A percentile compares a stretch with the other conserved stretches of the same genome.
Conservation (phyloP, 2,888 invertebrate species). For the Ormyrus labotus region DNA sequence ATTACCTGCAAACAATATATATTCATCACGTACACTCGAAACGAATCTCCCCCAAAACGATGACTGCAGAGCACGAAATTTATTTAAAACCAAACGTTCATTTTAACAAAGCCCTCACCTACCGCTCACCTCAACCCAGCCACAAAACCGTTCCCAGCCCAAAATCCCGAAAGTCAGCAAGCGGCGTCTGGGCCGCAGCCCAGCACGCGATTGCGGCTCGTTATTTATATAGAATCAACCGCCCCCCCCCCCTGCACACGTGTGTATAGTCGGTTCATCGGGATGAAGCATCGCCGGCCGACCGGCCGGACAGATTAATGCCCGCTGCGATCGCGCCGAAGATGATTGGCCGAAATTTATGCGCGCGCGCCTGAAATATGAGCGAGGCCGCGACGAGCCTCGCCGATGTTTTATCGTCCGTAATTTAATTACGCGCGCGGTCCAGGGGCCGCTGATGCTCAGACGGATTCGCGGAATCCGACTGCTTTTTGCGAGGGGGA, state of each 20-base stretch:
- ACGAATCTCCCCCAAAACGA: too few relatives aligned
- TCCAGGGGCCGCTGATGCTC: not conserved
- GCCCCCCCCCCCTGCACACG: not conserved
- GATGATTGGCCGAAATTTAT: conserved; percentile 7
- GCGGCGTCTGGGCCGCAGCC: not conserved
- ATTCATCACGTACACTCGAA: too few relatives aligned
- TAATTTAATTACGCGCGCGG: conserved; percentile 31
- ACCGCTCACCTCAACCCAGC: too few relatives aligned
- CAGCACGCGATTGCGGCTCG: not conserved
- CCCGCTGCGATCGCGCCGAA: not conserved
- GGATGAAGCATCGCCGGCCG: not conserved
- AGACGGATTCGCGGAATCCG: not conserved
- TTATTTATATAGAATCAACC: conserved; percentile 7
- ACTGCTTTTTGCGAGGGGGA: not conserved
- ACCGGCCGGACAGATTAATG: conserved; percentile 14
- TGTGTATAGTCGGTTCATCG: not conserved
- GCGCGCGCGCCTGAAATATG: not conserved
- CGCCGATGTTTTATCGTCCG: conserved; percentile 12
- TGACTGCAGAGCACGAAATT: too few relatives aligned
- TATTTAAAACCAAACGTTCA: too few relatives aligned
- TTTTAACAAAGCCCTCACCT: too few relatives aligned
- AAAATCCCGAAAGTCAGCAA: not conserved
- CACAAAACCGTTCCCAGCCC: too few relatives aligned
- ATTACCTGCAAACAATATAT: too few relatives aligned
- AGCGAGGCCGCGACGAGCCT: too few relatives aligned